Conservation (phyloP, 1,140 invertebrate genomes). For the Drosophila lacertosa region DNA sequence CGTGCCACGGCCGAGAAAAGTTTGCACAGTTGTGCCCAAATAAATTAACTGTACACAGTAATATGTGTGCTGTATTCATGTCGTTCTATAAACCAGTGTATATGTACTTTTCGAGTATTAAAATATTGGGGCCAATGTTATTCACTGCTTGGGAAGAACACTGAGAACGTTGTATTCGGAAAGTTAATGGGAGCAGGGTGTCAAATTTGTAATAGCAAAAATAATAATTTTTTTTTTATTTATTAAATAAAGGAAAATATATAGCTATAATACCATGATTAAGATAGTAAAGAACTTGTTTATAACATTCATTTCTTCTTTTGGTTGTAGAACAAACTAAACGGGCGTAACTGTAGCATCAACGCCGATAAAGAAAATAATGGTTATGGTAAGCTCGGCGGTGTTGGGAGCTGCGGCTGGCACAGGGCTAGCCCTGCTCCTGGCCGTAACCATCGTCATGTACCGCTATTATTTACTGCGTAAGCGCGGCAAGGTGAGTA, state of each 20-base stretch:
- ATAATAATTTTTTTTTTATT: no score
- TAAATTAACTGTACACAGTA: conserved; percentile 8
- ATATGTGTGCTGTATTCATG: conserved; percentile 2
- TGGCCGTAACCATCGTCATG: conserved; percentile 88
- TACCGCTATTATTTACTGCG: conserved; percentile 87
- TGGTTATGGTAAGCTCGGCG: conserved; percentile 86
- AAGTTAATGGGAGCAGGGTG: no score
- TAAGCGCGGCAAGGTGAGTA: conserved; percentile 80
- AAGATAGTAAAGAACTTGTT: background rate
- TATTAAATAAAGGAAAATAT: no score
- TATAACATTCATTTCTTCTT: background rate
- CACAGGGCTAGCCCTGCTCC: conserved; percentile 87
- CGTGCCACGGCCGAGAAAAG: background rate
- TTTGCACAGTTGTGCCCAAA: conserved; percentile 31
- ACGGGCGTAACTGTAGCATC: background rate
- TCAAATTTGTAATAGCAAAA: no score
- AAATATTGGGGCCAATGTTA: background rate
- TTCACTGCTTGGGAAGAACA: no score
- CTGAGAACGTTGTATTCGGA: no score
- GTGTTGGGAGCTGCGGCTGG: conserved; percentile 88
- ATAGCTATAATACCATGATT: no score
- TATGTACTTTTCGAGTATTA: background rate
- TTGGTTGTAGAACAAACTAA: background rate
- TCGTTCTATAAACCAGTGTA: background rate
- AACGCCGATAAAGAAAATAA: conserved; percentile 7